Conservation (phyloP, 2,888 invertebrate species). For the Apamea crenata region DNA sequence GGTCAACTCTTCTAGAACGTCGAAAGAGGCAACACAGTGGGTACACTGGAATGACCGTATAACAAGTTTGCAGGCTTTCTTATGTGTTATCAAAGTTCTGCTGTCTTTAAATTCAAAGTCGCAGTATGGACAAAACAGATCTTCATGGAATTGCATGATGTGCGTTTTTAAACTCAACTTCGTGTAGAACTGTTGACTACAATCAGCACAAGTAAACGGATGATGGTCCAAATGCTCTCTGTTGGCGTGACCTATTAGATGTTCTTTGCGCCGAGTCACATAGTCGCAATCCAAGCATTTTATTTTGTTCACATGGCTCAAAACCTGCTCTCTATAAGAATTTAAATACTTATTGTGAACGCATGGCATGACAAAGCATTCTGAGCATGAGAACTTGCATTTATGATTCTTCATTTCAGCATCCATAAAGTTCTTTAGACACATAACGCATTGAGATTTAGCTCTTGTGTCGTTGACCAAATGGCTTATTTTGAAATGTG, state of each 20-base stretch:
- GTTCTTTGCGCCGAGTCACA: slow-evolving; percentile 75
- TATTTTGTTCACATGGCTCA: slow-evolving; percentile 70
- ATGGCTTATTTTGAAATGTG: slow-evolving; percentile 74
- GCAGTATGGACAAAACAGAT: slow-evolving; percentile 75
- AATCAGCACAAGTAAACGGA: slow-evolving; percentile 77
- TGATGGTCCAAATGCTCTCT: slow-evolving; percentile 79
- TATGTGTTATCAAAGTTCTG: slow-evolving; percentile 69
- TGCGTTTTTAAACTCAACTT: slow-evolving; percentile 76
- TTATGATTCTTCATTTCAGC: slow-evolving; percentile 71
- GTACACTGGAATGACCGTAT: slow-evolving; percentile 68
- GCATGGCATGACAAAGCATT: slow-evolving; percentile 76
- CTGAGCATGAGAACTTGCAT: slow-evolving; percentile 77
- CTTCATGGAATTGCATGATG: slow-evolving; percentile 75
- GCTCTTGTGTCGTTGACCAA: slow-evolving; percentile 61
- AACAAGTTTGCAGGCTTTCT: slow-evolving; percentile 68
- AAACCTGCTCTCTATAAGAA: slow-evolving; percentile 75
- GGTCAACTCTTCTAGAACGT: slow-evolving; percentile 66
- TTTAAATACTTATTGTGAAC: slow-evolving; percentile 76
- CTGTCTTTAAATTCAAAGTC: slow-evolving; percentile 73
- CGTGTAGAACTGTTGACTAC: slow-evolving; percentile 78
- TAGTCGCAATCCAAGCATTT: slow-evolving; percentile 79
- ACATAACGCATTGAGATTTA: slow-evolving; percentile 74
- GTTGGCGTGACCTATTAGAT: slow-evolving; percentile 77
- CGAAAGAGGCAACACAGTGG: slow-evolving; percentile 76
- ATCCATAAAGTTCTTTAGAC: slow-evolving; percentile 71